A percentile compares a stretch with the other conserved stretches of the same genome.
Evolutionary conservation across 1,140 invertebrate species (phyloP).

Genomic region (Eumaeus atala): DNA sequence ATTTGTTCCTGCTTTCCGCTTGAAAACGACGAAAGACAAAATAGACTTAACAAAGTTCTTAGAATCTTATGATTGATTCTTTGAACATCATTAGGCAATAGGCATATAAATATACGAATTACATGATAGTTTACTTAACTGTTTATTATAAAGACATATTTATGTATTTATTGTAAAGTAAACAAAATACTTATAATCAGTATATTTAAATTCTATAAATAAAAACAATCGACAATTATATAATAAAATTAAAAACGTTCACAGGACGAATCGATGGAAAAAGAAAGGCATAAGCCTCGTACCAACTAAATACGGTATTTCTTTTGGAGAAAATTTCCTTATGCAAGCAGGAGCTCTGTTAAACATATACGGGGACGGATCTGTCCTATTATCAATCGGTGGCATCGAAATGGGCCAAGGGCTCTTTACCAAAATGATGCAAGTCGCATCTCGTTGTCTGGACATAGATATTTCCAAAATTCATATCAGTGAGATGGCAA

Average conservation of each 20-base stretch:
- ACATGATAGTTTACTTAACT: too few species aligned
- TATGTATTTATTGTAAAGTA: too few species aligned
- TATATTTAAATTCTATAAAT: too few species aligned
- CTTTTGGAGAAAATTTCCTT: slow-evolving; percentile 47
- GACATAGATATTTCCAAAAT: slow-evolving; percentile 75
- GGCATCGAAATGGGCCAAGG: slow-evolving; percentile 84
- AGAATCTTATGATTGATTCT: too few species aligned
- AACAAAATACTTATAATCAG: too few species aligned
- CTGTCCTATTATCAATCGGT: slow-evolving; percentile 78
- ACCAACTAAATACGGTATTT: slow-evolving; percentile 69
- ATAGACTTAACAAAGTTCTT: too few species aligned
- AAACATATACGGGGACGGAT: slow-evolving; percentile 77
- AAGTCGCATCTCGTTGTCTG: slow-evolving; percentile 74
- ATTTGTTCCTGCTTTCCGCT: too few species aligned
- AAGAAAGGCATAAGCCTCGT: slow-evolving; percentile 72
- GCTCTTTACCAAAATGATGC: slow-evolving; percentile 78
- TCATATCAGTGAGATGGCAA: slow-evolving; percentile 79
- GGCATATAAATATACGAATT: too few species aligned
- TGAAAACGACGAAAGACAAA: too few species aligned
- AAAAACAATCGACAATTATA: too few species aligned
- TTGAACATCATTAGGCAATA: too few species aligned
- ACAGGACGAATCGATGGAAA: slow-evolving; percentile 70
- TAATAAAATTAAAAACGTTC: slow-evolving; percentile 20
- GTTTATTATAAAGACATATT: too few species aligned
- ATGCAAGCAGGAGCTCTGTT: slow-evolving; percentile 72